Percentiles rank a stretch among this genome's conserved stretches.
Evolutionary conservation across 37 sponge, comb jelly and placozoan genomes (phyloP).

Genomic region (Eunapius fragilis): DNA sequence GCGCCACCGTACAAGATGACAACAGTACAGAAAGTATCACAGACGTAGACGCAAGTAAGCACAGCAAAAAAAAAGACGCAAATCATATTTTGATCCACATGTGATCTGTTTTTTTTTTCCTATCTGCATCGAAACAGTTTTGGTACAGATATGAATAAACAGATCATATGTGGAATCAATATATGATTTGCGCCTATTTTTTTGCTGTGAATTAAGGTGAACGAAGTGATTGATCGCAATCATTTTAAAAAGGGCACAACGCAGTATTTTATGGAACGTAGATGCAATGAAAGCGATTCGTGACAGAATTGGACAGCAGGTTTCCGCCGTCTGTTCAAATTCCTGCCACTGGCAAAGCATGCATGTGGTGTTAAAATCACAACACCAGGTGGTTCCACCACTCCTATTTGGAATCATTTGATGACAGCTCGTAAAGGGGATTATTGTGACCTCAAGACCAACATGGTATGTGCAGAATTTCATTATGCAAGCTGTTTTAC

Average conservation of each 20-base stretch:
- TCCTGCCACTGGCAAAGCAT: background rate
- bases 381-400: background rate
- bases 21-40: background rate
- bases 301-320: no score
- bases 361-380: background rate
- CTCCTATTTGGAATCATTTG: background rate
- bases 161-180: no score
- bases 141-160: no score
- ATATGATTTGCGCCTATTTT: no score
- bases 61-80: no score
- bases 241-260: background rate
- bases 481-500: background rate
- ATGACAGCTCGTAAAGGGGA: background rate
- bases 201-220: no score
- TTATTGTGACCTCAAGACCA: background rate
- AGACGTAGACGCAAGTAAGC: no score
- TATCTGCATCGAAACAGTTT: no score
- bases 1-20: background rate
- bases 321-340: background rate
- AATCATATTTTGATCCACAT: no score
- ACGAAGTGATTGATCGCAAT: background rate
- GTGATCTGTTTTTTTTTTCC: no score
- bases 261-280: background rate
- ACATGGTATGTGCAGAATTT: background rate
- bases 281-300: no score